These are phyloP conservation scores for Neodiprion pinetum DNA, from an alignment of 1,140 invertebrate species.

Conservation along the genomic window DNA sequence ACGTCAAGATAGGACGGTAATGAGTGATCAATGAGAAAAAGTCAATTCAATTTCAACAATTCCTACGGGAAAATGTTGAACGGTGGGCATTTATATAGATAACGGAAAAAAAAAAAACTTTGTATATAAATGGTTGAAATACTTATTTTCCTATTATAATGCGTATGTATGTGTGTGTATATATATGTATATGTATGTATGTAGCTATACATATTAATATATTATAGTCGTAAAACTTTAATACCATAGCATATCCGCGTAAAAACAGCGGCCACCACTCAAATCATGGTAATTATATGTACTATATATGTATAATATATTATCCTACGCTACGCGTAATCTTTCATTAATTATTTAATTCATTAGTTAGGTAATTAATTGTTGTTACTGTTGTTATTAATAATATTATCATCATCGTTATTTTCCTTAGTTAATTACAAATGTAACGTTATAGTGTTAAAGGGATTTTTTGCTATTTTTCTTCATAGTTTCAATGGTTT, in stretches of 20 bases:
- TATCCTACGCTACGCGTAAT: neutral
- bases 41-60: neutral
- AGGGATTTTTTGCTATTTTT: no score
- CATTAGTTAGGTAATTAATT: no score
- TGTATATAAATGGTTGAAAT: constrained; percentile 2
- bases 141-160: neutral
- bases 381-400: no score
- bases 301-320: neutral
- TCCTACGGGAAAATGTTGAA: neutral
- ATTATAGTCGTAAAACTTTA: constrained; percentile 6
- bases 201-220: constrained; percentile 3
- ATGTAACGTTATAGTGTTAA: no score
- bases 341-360: neutral
- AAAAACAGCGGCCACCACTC: constrained; percentile 6
- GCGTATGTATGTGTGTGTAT: no score
- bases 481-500: no score
- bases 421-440: no score
- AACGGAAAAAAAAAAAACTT: neutral
- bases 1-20: neutral
- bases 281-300: neutral
- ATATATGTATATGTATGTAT: neutral
- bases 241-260: constrained; percentile 2
- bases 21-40: neutral
- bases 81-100: neutral
- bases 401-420: no score